Evolutionary conservation across 2,888 invertebrate genomes (phyloP).

Genomic region (Ischnura elegans): DNA sequence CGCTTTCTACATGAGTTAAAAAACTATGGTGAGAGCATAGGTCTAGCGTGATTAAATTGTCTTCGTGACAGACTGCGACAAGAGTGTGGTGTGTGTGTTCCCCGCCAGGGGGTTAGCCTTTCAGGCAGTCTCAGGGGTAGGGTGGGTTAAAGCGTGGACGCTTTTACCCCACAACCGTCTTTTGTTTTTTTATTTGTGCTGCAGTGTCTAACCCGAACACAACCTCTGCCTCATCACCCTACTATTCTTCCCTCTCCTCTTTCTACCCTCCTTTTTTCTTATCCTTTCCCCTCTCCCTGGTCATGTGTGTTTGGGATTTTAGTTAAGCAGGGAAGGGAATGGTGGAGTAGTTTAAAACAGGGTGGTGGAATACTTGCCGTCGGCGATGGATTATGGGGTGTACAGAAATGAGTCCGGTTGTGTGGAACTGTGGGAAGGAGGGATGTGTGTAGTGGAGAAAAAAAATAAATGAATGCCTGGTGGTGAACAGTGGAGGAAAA

Average conservation of each 20-base stretch:
- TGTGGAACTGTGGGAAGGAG: neutral
- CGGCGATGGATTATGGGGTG: neutral
- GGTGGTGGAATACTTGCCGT: neutral
- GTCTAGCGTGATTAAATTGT: constrained; percentile 61
- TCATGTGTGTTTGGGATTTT: neutral
- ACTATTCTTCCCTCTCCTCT: neutral
- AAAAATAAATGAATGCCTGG: neutral
- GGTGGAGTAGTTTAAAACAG: neutral
- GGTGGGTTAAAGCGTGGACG: neutral
- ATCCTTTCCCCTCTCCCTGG: neutral
- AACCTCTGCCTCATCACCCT: neutral
- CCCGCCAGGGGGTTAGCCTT: too few relatives aligned
- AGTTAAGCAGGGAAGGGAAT: neutral
- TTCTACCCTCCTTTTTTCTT: neutral
- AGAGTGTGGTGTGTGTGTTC: neutral
- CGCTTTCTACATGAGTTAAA: too few relatives aligned
- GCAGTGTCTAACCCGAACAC: neutral
- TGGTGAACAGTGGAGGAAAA: neutral
- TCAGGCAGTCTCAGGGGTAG: neutral
- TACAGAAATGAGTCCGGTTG: neutral
- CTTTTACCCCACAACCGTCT: neutral
- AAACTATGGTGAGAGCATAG: constrained; percentile 25
- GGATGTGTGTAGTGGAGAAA: neutral
- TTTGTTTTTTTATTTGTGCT: constrained; percentile 44
- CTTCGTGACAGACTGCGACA: constrained; percentile 58